A percentile compares a stretch with the other conserved stretches of the same genome.
phyloP scores from a whole-genome alignment of 1,140 invertebrate genomes.

The Colletes gigas region DNA sequence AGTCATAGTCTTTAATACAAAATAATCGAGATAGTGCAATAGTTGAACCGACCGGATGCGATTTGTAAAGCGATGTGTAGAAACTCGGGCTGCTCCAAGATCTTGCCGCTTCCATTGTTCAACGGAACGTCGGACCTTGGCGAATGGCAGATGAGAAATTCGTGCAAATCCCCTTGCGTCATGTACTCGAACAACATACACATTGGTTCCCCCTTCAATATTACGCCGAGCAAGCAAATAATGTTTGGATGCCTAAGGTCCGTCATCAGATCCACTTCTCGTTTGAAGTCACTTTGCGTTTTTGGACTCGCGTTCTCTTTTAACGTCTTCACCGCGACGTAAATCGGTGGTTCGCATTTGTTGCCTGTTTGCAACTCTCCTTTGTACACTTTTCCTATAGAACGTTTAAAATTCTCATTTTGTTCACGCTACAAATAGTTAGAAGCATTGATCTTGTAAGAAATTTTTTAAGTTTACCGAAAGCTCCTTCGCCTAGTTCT shows the following conservation, averaged over 20 bases:
- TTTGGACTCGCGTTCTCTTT: slow-evolving; percentile 96
- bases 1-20: too few species aligned
- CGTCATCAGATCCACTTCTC: slow-evolving; percentile 95
- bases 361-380: slow-evolving; percentile 90
- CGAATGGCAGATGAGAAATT: slow-evolving; percentile 95
- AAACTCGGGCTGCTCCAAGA: slow-evolving; percentile 91
- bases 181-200: slow-evolving; percentile 99
- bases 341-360: slow-evolving; percentile 83
- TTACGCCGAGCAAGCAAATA: slow-evolving; percentile 95
- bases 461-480: slow-evolving; percentile 84
- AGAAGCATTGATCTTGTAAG: not conserved
- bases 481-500: slow-evolving; percentile 97
- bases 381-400: slow-evolving; percentile 92
- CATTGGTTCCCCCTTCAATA: slow-evolving; percentile 93
- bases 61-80: slow-evolving; percentile 94
- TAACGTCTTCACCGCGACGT: slow-evolving; percentile 96
- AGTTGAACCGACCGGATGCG: slow-evolving; percentile 85
- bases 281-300: slow-evolving; percentile 94
- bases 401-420: slow-evolving; percentile 24
- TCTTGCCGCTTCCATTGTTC: slow-evolving; percentile 85
- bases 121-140: slow-evolving; percentile 85
- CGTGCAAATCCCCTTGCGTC: slow-evolving; percentile 96
- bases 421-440: not conserved
- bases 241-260: slow-evolving; percentile 97
- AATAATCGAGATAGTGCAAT: too few species aligned